These are phyloP conservation scores for Dryococelus australis DNA, from an alignment of 2,888 invertebrate genomes.

Conservation along the genomic window DNA sequence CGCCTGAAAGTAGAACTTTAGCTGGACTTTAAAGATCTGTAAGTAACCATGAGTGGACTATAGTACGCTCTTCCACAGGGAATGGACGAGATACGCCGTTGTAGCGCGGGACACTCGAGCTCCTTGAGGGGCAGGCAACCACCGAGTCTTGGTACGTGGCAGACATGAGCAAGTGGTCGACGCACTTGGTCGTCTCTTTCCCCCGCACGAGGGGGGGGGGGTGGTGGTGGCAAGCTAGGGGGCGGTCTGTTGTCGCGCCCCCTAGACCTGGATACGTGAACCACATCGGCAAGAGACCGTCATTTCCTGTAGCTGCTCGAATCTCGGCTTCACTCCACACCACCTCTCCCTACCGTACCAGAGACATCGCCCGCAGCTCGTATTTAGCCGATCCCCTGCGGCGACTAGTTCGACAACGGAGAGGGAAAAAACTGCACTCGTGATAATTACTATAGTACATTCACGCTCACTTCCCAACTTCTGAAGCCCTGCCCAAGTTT, in stretches of 20 bases:
- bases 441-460: too few relatives aligned
- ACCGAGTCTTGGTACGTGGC: conserved; percentile 22
- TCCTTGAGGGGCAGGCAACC: conserved; percentile 18
- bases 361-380: too few relatives aligned
- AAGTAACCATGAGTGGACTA: neutral
- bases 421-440: too few relatives aligned
- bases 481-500: too few relatives aligned
- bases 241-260: conserved; percentile 19
- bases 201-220: too few relatives aligned
- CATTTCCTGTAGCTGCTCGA: conserved; percentile 23
- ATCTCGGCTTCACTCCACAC: neutral
- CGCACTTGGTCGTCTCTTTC: neutral
- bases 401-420: too few relatives aligned
- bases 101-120: neutral
- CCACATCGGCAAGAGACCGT: conserved; percentile 22
- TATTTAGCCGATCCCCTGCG: too few relatives aligned
- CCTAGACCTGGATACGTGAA: conserved; percentile 22
- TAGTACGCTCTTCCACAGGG: neutral
- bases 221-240: too few relatives aligned
- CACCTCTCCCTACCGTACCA: neutral
- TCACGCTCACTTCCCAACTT: too few relatives aligned
- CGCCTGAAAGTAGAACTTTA: too few relatives aligned
- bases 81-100: neutral
- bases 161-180: conserved; percentile 13
- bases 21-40: too few relatives aligned